Percentiles rank a stretch among this genome's conserved stretches.
These are phyloP conservation scores for Zelleria hepariella DNA, from an alignment of 2,888 invertebrate species.

Conservation along the genomic window DNA sequence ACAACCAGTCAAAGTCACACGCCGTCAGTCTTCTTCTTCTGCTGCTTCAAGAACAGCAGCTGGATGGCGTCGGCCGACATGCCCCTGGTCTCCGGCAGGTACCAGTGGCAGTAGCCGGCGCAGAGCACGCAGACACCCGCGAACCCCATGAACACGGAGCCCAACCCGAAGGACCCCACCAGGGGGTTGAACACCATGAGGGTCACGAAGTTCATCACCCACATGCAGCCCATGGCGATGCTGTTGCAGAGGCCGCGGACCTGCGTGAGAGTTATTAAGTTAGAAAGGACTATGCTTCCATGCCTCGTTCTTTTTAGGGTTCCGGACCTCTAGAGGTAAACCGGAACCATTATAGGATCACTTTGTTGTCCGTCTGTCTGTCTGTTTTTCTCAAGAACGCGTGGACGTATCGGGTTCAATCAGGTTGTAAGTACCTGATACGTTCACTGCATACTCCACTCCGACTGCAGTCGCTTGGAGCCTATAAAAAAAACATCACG, in stretches of 20 bases:
- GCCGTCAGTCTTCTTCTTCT: conserved; percentile 9
- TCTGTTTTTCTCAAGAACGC: no score
- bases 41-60: conserved; percentile 30
- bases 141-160: conserved; percentile 49
- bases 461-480: no score
- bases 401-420: no score
- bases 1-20: no score
- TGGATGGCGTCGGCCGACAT: conserved; percentile 43
- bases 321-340: no score
- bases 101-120: conserved; percentile 33
- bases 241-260: conserved; percentile 44
- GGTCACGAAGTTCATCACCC: conserved; percentile 40
- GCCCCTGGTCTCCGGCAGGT: conserved; percentile 56
- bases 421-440: no score
- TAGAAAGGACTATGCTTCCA: no score
- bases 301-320: no score
- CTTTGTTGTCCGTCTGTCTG: no score
- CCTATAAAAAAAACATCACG: no score
- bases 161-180: conserved; percentile 35
- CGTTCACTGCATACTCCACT: no score
- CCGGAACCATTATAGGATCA: no score
- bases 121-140: conserved; percentile 37
- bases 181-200: conserved; percentile 44
- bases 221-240: conserved; percentile 29
- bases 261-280: conserved; percentile 18